phyloP scores from a whole-genome alignment of 2,888 invertebrate genomes.

The Psylliodes chrysocephalus region DNA sequence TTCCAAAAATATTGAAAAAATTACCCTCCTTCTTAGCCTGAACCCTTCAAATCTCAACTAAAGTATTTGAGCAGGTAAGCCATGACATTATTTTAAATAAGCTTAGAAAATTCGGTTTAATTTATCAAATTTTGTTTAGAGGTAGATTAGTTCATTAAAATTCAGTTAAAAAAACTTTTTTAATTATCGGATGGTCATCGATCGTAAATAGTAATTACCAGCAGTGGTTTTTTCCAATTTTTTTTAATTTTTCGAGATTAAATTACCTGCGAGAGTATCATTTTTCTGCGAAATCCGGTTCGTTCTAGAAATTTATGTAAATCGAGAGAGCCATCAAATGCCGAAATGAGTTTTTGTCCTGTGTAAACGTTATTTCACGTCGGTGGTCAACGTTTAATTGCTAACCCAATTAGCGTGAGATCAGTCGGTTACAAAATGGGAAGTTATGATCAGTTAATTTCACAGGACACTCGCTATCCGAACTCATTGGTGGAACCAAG shows the following conservation, averaged over 20 bases:
- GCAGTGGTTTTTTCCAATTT: background rate
- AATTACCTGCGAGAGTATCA: background rate
- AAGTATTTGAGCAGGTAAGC: no score
- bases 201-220: background rate
- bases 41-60: no score
- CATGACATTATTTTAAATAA: no score
- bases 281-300: background rate
- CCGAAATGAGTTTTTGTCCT: constrained; percentile 36
- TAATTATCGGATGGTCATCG: background rate
- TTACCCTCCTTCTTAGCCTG: no score
- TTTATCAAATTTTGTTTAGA: no score
- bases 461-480: constrained; percentile 41
- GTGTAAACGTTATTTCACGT: constrained; percentile 35
- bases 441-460: constrained; percentile 60
- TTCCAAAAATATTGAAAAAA: no score
- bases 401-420: constrained; percentile 51
- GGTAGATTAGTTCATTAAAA: no score
- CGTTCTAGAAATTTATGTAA: constrained; percentile 15
- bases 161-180: no score
- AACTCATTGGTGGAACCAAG: background rate
- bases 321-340: constrained; percentile 26
- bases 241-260: background rate
- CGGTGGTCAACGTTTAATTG: constrained; percentile 42
- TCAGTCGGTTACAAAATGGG: constrained; percentile 53
- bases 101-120: no score